A percentile compares a stretch with the other conserved stretches of the same genome.
phyloP scores from a whole-genome alignment of 2,888 invertebrate genomes.

The Schizotus pectinicornis region DNA sequence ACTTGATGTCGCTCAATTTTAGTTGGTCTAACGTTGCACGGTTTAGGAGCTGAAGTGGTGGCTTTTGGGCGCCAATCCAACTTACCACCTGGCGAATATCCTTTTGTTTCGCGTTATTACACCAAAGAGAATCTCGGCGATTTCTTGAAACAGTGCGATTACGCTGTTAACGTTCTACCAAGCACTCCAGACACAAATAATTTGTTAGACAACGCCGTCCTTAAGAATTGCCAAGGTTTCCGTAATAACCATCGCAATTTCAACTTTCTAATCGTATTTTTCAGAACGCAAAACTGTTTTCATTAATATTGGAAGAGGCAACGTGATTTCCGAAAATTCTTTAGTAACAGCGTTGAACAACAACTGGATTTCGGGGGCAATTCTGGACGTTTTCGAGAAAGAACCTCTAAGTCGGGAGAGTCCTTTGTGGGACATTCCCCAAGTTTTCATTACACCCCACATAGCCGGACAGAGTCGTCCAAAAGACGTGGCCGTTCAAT shows the following conservation, averaged over 20 bases:
- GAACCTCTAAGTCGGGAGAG: conserved; percentile 62
- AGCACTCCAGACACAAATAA: conserved; percentile 60
- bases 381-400: conserved; percentile 63
- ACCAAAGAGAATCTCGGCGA: conserved; percentile 48
- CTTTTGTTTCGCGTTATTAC: conserved; percentile 47
- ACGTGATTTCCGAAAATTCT: conserved; percentile 61
- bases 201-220: conserved; percentile 59
- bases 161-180: conserved; percentile 63
- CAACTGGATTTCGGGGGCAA: conserved; percentile 63
- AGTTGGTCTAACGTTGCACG: conserved; percentile 59
- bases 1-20: conserved; percentile 30
- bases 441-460: conserved; percentile 61
- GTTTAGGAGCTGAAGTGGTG: conserved; percentile 56
- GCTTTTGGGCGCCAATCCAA: conserved; percentile 39
- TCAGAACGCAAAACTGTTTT: conserved; percentile 58
- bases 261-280: conserved; percentile 7
- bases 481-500: conserved; percentile 58
- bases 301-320: conserved; percentile 67
- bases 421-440: conserved; percentile 59
- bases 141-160: conserved; percentile 61
- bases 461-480: conserved; percentile 55
- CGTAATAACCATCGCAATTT: neutral
- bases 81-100: conserved; percentile 30
- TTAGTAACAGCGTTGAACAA: conserved; percentile 61
- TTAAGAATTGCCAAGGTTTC: conserved; percentile 58